Base-by-base conservation (phyloP, 1,140 invertebrate species). In the Hirudo medicinalis region DNA sequence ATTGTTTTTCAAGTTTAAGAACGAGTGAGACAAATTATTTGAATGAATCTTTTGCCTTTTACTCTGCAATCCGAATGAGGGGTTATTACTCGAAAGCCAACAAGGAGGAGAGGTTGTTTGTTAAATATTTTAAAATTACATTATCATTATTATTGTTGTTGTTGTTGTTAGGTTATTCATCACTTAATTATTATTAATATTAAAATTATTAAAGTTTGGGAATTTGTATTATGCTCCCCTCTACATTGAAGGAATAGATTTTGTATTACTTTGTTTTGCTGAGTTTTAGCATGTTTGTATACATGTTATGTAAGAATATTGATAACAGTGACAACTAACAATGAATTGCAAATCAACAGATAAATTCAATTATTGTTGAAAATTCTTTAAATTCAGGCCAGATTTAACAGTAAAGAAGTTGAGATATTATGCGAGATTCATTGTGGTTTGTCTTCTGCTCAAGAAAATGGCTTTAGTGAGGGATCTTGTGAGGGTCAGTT, bases 321-420 rank as follows among this genome's bases (percentile, higher is more conserved):
- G 20, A 60, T 6, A 22, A 60, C 27, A 22, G 4, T 49, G 53
- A 8, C 25, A 49, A 49, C 0, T n/a, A 54, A 70, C 49, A 54
- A n/a, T 22, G 6, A 29, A 3, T 69, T 69, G 8, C 4, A 40
- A 69, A 53, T 36, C 20, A 70, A 70, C 2, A 54, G 8, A 27
- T 20, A 54, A 49, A 54, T 54, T 53, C 40, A 70, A 13, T 15
- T 63, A n/a, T 57, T n/a, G 2, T n/a, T 63, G 1, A 63, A 25
- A 63, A 63, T 25, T 63, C 22, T 20, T 25, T 2, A 63, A 63
- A 25, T 8, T 17, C 76, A 88, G 88, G 78, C 91, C 91, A 74
- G 94, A 97, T 80, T 82, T 98, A 73, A 95, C 97, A 91, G 92
- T 98, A 63, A 98, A 98, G 82, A 97, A 97, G 82, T 83, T 97